Percentiles rank a stretch among this genome's conserved stretches.
Conservation (phyloP, 2,797 vertebrate genomes). For the Bothrops alternatus region DNA sequence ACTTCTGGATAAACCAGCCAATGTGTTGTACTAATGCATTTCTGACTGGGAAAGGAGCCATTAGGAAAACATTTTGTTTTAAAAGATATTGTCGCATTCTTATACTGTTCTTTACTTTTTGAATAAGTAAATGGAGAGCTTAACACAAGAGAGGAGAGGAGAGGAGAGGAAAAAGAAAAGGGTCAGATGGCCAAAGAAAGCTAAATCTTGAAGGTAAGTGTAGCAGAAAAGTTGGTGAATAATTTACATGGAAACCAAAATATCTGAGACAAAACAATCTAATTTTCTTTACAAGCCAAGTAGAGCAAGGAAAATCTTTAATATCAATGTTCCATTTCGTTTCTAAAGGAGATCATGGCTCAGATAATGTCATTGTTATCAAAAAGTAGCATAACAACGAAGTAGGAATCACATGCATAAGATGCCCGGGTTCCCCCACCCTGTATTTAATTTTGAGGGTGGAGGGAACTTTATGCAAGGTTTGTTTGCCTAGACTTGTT, state of each 20-base stretch:
- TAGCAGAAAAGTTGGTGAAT: constrained; percentile 45
- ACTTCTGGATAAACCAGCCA: constrained; percentile 66
- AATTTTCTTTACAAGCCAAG: constrained; percentile 62
- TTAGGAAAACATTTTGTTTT: constrained; percentile 61
- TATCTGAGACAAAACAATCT: constrained; percentile 65
- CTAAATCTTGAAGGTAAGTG: constrained; percentile 48
- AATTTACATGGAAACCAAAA: constrained; percentile 63
- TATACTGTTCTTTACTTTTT: constrained; percentile 44
- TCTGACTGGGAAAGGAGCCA: constrained; percentile 68
- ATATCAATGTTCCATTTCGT: constrained; percentile 65
- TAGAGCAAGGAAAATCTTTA: constrained; percentile 53
- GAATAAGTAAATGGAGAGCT: constrained; percentile 43
- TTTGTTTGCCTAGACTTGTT: constrained; percentile 58
- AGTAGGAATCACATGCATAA: constrained; percentile 49
- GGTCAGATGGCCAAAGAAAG: constrained; percentile 53
- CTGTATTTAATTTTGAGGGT: constrained; percentile 28
- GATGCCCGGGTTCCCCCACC: constrained; percentile 54
- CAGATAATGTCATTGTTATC: constrained; percentile 66
- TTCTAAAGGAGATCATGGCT: constrained; percentile 52
- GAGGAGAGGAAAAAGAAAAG: not conserved
- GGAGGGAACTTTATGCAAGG: constrained; percentile 29
- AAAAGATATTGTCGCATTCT: constrained; percentile 53
- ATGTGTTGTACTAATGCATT: constrained; percentile 62
- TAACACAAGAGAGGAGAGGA: not conserved
- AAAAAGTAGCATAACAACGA: constrained; percentile 61